phyloP scores from a whole-genome alignment of 2,797 vertebrate genomes.

The Chromobotia macracanthus region DNA sequence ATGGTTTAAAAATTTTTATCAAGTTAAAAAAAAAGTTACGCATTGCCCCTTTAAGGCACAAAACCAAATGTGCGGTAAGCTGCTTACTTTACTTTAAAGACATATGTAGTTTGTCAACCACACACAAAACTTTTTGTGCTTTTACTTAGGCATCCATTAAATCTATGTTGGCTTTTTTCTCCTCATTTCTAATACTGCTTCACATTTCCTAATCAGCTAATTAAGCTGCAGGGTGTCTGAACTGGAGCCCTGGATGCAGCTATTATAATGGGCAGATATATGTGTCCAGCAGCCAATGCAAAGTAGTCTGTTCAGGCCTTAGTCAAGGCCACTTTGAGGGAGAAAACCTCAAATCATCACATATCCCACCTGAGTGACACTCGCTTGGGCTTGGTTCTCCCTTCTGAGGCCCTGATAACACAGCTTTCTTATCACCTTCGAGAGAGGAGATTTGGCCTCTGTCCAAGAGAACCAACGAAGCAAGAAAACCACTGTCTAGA shows the following conservation, averaged over 20 bases:
- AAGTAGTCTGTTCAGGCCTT: slow-evolving; percentile 59
- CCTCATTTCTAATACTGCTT: no score
- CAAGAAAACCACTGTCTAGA: slow-evolving; percentile 86
- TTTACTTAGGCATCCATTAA: no score
- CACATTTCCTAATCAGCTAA: not conserved
- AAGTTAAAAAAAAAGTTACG: no score
- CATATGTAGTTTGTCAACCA: no score
- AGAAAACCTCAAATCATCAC: slow-evolving; percentile 72
- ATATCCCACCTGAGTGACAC: slow-evolving; percentile 80
- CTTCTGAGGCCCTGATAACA: slow-evolving; percentile 82
- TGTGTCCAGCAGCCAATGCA: slow-evolving; percentile 39
- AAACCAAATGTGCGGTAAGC: no score
- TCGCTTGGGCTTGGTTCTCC: slow-evolving; percentile 78
- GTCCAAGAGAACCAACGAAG: slow-evolving; percentile 82
- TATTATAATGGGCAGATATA: not conserved
- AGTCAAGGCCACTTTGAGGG: slow-evolving; percentile 68
- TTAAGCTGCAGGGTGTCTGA: not conserved
- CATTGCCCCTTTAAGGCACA: no score
- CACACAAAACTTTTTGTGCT: no score
- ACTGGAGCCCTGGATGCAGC: not conserved
- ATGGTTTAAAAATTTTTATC: no score
- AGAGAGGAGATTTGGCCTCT: slow-evolving; percentile 84
- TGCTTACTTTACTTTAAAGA: no score
- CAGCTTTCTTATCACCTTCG: slow-evolving; percentile 78
- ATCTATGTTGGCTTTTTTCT: no score